Percentiles rank a stretch among this genome's conserved stretches.
Evolutionary conservation across 2,797 vertebrate genomes (phyloP).

Genomic region (Sorex maritimensis): DNA sequence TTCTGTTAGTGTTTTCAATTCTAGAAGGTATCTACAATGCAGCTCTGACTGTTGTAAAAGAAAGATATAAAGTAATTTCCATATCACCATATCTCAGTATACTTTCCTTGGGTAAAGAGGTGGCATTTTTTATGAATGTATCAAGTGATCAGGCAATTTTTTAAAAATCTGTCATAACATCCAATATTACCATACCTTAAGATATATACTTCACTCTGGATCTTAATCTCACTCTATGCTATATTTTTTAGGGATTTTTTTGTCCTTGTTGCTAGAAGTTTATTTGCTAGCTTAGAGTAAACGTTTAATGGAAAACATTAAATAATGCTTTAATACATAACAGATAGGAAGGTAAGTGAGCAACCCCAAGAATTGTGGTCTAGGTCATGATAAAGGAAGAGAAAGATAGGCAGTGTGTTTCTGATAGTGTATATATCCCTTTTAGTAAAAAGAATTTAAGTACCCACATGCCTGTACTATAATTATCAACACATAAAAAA

Average conservation of each 20-base stretch:
- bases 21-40: not conserved
- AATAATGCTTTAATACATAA: slow-evolving; percentile 38
- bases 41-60: slow-evolving; percentile 47
- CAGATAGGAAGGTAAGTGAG: not conserved
- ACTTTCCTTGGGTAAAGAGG: slow-evolving; percentile 36
- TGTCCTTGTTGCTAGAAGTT: slow-evolving; percentile 28
- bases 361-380: too few relatives aligned
- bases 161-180: slow-evolving; percentile 41
- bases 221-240: slow-evolving; percentile 35
- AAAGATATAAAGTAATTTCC: slow-evolving; percentile 50
- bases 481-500: slow-evolving; percentile 1
- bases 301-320: slow-evolving; percentile 5
- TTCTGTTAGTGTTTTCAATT: slow-evolving; percentile 17
- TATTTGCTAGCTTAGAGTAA: slow-evolving; percentile 48
- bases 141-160: slow-evolving; percentile 20
- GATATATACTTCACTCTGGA: slow-evolving; percentile 15
- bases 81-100: not conserved
- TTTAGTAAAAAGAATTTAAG: slow-evolving; percentile 65
- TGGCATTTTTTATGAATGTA: slow-evolving; percentile 45
- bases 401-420: not conserved
- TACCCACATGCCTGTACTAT: not conserved
- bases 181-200: not conserved
- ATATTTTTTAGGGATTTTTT: not conserved
- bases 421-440: not conserved
- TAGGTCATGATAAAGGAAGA: not conserved